Evolutionary conservation across 2,797 vertebrate genomes (phyloP).

Genomic region (Argyrosomus regius): DNA sequence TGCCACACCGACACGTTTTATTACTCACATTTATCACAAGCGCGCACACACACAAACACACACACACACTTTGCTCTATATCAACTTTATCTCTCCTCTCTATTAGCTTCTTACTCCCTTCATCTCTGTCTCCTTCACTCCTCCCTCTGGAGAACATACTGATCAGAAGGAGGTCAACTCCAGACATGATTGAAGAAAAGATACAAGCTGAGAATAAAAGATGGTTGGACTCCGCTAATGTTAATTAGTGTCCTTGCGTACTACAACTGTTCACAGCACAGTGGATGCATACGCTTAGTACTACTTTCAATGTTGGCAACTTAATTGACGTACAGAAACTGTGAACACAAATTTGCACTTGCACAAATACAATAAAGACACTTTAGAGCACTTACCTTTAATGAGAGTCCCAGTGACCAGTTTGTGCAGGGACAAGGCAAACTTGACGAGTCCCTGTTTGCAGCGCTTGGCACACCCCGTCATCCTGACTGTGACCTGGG

Average conservation of each 20-base stretch:
- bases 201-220: slow-evolving; percentile 38
- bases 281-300: neutral
- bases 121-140: slow-evolving; percentile 69
- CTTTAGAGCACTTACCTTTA: slow-evolving; percentile 85
- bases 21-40: slow-evolving; percentile 74
- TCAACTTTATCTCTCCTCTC: slow-evolving; percentile 77
- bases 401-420: slow-evolving; percentile 92
- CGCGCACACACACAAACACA: slow-evolving; percentile 4
- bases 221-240: slow-evolving; percentile 32
- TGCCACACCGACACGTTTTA: slow-evolving; percentile 65
- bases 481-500: slow-evolving; percentile 83
- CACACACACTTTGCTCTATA: slow-evolving; percentile 44
- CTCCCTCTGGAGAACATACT: slow-evolving; percentile 54
- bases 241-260: slow-evolving; percentile 1
- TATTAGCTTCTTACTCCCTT: slow-evolving; percentile 71
- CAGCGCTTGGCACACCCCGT: slow-evolving; percentile 91
- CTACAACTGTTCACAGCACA: neutral
- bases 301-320: neutral
- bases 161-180: slow-evolving; percentile 71
- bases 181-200: slow-evolving; percentile 46
- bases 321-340: neutral
- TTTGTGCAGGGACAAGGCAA: slow-evolving; percentile 89
- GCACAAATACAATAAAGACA: slow-evolving; percentile 6
- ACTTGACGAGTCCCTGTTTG: slow-evolving; percentile 92
- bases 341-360: neutral